Percentiles rank a stretch among this genome's conserved stretches.
Evolutionary conservation across 2,113 vertebrate species (phyloP).

Genomic region (Natator depressus): DNA sequence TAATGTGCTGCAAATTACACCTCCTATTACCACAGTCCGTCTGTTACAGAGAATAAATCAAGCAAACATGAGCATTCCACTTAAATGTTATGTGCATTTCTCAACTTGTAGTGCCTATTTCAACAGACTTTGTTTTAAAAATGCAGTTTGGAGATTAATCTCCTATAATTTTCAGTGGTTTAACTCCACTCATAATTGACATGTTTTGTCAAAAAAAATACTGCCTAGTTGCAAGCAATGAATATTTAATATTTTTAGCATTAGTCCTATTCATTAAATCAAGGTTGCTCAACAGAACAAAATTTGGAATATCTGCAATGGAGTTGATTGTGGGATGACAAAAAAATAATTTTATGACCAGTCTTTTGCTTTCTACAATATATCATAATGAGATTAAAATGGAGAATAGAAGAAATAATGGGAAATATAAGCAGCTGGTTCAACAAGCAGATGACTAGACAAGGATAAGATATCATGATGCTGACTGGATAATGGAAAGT

Average conservation of each 20-base stretch:
- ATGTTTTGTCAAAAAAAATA: not conserved
- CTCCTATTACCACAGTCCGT: slow-evolving; percentile 62
- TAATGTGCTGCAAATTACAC: slow-evolving; percentile 72
- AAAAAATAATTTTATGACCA: not conserved
- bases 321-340: slow-evolving; percentile 7
- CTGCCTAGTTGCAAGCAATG: not conserved
- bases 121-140: slow-evolving; percentile 6
- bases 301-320: not conserved
- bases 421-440: not conserved
- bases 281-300: not conserved
- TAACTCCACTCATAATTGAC: slow-evolving; percentile 1
- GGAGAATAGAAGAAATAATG: not conserved
- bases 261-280: slow-evolving; percentile 10
- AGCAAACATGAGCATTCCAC: slow-evolving; percentile 24
- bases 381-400: slow-evolving; percentile 10
- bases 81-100: slow-evolving; percentile 29
- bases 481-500: not conserved
- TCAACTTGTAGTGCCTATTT: slow-evolving; percentile 25
- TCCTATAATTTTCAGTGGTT: not conserved
- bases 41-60: slow-evolving; percentile 62
- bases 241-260: not conserved
- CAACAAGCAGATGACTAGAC: not conserved
- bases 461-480: not conserved
- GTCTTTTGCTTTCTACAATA: not conserved
- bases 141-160: slow-evolving; percentile 17